These are phyloP conservation scores for Blastobasis adustella DNA, from an alignment of 2,888 invertebrate species.

Conservation along the genomic window DNA sequence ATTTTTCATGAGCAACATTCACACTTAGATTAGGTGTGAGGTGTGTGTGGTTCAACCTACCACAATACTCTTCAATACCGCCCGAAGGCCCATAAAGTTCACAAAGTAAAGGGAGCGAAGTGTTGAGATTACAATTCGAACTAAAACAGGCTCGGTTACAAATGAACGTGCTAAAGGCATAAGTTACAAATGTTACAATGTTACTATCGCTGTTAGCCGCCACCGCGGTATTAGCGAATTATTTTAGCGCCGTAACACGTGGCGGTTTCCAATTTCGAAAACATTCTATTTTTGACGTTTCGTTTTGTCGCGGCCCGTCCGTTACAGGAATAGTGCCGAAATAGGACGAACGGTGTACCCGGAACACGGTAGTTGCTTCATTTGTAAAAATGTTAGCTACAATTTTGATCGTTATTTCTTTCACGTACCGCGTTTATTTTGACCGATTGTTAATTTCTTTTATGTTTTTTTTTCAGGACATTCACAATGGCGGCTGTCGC, in stretches of 20 bases:
- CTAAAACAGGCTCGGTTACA: too few species aligned
- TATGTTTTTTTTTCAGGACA: slow-evolving; percentile 29
- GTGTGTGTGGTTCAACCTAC: too few species aligned
- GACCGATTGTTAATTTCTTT: slow-evolving; percentile 1
- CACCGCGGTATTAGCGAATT: slow-evolving; percentile 10
- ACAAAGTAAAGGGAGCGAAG: too few species aligned
- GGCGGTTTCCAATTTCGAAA: slow-evolving; percentile 30
- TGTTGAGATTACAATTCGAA: too few species aligned
- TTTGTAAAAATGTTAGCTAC: too few species aligned
- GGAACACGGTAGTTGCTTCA: neutral
- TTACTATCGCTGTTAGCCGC: neutral
- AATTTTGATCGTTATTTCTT: too few species aligned
- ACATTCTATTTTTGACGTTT: slow-evolving; percentile 33
- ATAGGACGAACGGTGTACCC: slow-evolving; percentile 4
- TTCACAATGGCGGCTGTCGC: slow-evolving; percentile 28
- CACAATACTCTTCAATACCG: too few species aligned
- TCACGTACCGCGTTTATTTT: neutral
- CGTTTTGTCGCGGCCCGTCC: slow-evolving; percentile 16
- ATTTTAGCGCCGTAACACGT: slow-evolving; percentile 41
- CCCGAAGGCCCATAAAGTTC: too few species aligned
- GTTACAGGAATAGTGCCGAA: slow-evolving; percentile 10
- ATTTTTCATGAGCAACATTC: too few species aligned
- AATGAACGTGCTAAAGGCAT: too few species aligned
- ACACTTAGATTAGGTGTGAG: too few species aligned
- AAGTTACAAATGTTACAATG: too few species aligned